Conservation (phyloP, 2,797 vertebrate species). For the Sardinella longiceps region DNA sequence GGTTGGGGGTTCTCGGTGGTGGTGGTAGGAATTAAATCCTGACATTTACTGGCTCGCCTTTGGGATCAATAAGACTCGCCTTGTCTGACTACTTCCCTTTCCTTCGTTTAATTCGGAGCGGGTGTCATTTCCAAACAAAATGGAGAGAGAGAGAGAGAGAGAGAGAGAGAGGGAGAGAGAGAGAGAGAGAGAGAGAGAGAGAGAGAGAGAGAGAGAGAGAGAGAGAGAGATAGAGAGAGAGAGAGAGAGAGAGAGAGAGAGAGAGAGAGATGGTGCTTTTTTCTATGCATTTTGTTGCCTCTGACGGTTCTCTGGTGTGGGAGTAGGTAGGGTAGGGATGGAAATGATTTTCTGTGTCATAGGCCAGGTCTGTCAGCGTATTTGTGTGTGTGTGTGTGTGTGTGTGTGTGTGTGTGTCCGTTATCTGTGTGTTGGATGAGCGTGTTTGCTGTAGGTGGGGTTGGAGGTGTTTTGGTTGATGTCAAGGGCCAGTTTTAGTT, state of each 20-base stretch:
- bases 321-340: neutral
- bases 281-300: neutral
- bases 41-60: constrained; percentile 50
- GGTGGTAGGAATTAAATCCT: constrained; percentile 55
- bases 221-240: neutral
- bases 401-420: constrained; percentile 21
- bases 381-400: constrained; percentile 15
- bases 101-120: neutral
- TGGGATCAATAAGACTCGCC: constrained; percentile 31
- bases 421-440: no score
- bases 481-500: neutral
- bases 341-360: no score
- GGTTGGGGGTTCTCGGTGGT: neutral
- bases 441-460: constrained; percentile 5
- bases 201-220: no score
- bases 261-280: neutral
- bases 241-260: neutral
- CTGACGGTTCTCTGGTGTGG: neutral
- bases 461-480: neutral
- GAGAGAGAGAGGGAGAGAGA: no score
- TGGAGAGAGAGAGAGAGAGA: neutral
- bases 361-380: no score
- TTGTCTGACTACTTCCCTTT: constrained; percentile 20
- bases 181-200: no score
- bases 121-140: constrained; percentile 22